Evolutionary conservation across 2,888 invertebrate genomes (phyloP), one percentile per base, ranked within the genome.

Genomic region (Caradrina clavipalpis): DNA sequence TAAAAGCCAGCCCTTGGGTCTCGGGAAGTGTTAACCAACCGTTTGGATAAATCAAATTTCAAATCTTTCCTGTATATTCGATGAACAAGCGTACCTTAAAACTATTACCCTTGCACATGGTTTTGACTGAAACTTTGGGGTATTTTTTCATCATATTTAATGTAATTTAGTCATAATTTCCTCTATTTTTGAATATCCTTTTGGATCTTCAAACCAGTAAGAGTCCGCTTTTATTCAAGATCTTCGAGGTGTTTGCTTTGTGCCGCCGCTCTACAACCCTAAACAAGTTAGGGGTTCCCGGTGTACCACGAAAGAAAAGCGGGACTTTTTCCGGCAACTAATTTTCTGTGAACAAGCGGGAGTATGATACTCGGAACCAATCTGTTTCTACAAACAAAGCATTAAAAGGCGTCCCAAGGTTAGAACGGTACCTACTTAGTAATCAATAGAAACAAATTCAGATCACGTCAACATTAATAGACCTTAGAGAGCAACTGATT

Each of bases 401-500:
- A 19, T 53, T 26, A 42, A 56, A 47, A 31, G 2, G 31, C 11
- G 19, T 42, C 10, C 13, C 31, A n/a, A 54, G 6, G 26, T 31
- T 17, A 45, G 21, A 53, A 39, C 11, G 39, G 26, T 39, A 21
- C 15, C 21, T 10, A 13, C 15, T 26, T 10, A 13, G n/a, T 39
- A 22, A 35, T 58, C 31, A 42, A 45, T 15, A 54, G 11, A 13
- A 39, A 45, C 62, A 31, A 55, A 74, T 57, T 63, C 26, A 15
- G 22, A 51, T 21, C 45, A 45, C 39, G 31, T 26, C 26, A 55
- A 35, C 17, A 55, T 55, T 50, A 59, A 54, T 31, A 62, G 47
- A 59, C 47, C 50, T 56, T 22, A 49, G 42, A 71, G 13, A 45
- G 13, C n/a, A 55, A 15, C 57, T 60, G 31, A 63, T 70, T 56